phyloP scores from a whole-genome alignment of 1,140 invertebrate genomes.

The Hydropsyche tenuis region DNA sequence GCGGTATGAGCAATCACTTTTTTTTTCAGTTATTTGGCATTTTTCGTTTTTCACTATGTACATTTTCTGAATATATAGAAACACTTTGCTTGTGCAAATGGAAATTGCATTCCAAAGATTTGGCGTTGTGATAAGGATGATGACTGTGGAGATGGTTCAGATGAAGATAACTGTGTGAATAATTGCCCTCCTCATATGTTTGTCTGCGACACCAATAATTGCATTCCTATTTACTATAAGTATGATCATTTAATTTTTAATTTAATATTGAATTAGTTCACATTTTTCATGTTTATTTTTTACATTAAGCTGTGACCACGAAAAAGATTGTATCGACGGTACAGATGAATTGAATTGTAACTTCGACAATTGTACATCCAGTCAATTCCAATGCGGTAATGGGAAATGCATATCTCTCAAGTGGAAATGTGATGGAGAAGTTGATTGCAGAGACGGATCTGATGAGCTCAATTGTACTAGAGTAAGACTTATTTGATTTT shows the following conservation, averaged over 20 bases:
- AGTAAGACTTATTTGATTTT: conserved; percentile 29
- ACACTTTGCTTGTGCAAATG: conserved; percentile 72
- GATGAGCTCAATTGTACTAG: conserved; percentile 54
- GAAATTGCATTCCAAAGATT: conserved; percentile 69
- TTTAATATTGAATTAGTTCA: background rate
- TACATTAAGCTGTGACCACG: conserved; percentile 67
- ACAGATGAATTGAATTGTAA: conserved; percentile 62
- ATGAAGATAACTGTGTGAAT: conserved; percentile 60
- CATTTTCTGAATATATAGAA: conserved; percentile 51
- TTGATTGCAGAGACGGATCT: conserved; percentile 74
- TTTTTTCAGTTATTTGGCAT: background rate
- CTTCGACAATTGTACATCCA: conserved; percentile 45
- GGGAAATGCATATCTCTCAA: conserved; percentile 62
- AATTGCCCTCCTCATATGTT: conserved; percentile 69
- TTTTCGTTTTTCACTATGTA: background rate
- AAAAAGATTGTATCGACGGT: conserved; percentile 71
- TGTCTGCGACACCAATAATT: conserved; percentile 67
- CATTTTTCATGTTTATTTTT: conserved; percentile 1
- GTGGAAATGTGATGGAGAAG: conserved; percentile 73
- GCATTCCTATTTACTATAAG: conserved; percentile 57
- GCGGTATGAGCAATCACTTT: conserved; percentile 55
- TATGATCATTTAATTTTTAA: conserved; percentile 4
- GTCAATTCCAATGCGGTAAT: conserved; percentile 51
- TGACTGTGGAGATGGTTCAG: conserved; percentile 66
- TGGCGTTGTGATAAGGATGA: conserved; percentile 69